Conservation (phyloP, 2,888 invertebrate species). For the Papilio protenor region DNA sequence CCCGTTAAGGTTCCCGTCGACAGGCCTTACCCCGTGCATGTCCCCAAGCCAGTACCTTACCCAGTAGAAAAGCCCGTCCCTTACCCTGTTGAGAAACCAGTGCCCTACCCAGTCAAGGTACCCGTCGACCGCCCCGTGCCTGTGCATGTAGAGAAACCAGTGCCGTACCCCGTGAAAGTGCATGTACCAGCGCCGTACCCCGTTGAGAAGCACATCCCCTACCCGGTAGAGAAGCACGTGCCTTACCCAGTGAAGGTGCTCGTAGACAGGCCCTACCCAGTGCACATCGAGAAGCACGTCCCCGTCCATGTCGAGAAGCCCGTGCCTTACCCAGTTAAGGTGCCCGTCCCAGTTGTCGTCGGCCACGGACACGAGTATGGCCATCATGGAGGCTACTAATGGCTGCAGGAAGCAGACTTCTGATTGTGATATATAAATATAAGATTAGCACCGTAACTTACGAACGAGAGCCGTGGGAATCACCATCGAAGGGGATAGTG, state of each 20-base stretch:
- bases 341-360: slow-evolving; percentile 82
- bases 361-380: slow-evolving; percentile 80
- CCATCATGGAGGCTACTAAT: slow-evolving; percentile 82
- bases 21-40: slow-evolving; percentile 85
- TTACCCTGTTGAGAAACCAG: slow-evolving; percentile 83
- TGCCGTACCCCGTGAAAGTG: slow-evolving; percentile 83
- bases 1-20: slow-evolving; percentile 88
- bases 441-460: slow-evolving; percentile 75
- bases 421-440: slow-evolving; percentile 83
- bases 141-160: slow-evolving; percentile 76
- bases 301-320: slow-evolving; percentile 87
- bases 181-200: slow-evolving; percentile 86
- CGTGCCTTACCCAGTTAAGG: slow-evolving; percentile 87
- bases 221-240: slow-evolving; percentile 49
- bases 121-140: slow-evolving; percentile 84
- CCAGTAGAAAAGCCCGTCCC: slow-evolving; percentile 85
- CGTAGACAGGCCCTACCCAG: slow-evolving; percentile 85
- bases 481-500: slow-evolving; percentile 68
- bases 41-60: slow-evolving; percentile 83
- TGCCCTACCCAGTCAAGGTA: slow-evolving; percentile 86
- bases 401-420: slow-evolving; percentile 82
- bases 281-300: slow-evolving; percentile 86
- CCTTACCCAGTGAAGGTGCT: slow-evolving; percentile 87
- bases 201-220: slow-evolving; percentile 84
- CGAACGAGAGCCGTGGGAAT: slow-evolving; percentile 67